Evolutionary conservation across 2,888 invertebrate species (phyloP).

Genomic region (Acanthosepion esculentum): DNA sequence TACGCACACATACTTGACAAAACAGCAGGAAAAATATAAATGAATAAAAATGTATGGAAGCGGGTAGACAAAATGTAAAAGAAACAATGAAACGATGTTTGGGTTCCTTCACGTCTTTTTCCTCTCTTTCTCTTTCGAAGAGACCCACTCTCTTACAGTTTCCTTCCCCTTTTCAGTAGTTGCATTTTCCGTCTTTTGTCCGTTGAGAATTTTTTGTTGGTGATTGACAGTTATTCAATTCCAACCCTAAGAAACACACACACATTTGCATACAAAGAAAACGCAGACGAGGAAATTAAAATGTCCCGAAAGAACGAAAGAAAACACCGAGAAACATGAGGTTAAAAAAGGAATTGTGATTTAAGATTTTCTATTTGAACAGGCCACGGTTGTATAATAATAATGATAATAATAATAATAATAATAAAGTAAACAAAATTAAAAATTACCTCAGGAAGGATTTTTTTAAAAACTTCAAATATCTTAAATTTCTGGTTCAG

Average conservation of each 20-base stretch:
- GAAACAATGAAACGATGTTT: no score
- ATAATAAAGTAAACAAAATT: no score
- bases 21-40: neutral
- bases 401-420: no score
- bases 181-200: neutral
- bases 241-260: neutral
- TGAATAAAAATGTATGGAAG: neutral
- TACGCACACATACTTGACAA: neutral
- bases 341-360: neutral
- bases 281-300: neutral
- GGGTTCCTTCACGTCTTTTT: neutral
- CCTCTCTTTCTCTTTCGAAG: neutral
- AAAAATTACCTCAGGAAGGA: no score
- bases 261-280: neutral
- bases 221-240: constrained; percentile 4
- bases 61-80: neutral
- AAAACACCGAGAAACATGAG: neutral
- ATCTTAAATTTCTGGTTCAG: no score
- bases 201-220: neutral
- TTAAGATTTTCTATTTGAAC: no score
- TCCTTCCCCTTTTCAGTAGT: neutral
- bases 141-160: neutral
- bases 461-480: no score
- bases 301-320: neutral
- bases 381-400: no score